Evolutionary conservation across 2,113 vertebrate species (phyloP), one percentile per base, ranked within the genome.

Genomic region (Gymnocephalus cernua): DNA sequence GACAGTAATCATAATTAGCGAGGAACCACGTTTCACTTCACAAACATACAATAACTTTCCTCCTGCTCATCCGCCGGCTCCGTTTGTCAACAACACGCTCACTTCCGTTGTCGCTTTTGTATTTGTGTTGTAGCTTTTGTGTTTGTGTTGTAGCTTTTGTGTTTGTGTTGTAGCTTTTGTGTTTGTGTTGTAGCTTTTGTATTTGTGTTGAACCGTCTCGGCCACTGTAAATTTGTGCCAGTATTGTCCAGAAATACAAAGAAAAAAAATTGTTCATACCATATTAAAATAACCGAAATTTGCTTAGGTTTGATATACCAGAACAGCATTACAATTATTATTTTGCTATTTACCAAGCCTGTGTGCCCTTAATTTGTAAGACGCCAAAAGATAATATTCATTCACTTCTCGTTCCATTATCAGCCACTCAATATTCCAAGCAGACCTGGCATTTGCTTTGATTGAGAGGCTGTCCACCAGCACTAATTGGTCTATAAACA

Each of bases 401-500:
- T 53, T 87, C 59, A 70, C 50, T 76, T 65, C 71, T 76, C 48
- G n/a, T 29, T 81, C 69, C 48, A 79, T 87, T 86, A 85, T 65
- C 78, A 79, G 27, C 66, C 54, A 78, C 86, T 92, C 90, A 90
- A 90, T 89, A 91, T 90, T 93, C 89, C 64, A 68, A 82, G 82
- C 82, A 86, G 92, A 90, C 66, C 69, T 90, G 89, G 82, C 86
- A 91, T 92, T 92, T 90, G 65, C 74, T 74, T 76, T 93, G 80
- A 91, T 87, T 85, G 87, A 93, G 73, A 90, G 85, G 69, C 79
- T 79, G 86, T 85, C 74, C 83, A 73, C 53, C 64, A 13, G 23
- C n/a, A 19, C 74, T 91, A 92, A 94, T 91, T 89, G 85, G 68
- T 87, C 80, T 80, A 93, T 89, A 93, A 90, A 92, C 89, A 92